phyloP scores from a whole-genome alignment of 2,113 vertebrate genomes.

The Myanophis thanlyinensis region DNA sequence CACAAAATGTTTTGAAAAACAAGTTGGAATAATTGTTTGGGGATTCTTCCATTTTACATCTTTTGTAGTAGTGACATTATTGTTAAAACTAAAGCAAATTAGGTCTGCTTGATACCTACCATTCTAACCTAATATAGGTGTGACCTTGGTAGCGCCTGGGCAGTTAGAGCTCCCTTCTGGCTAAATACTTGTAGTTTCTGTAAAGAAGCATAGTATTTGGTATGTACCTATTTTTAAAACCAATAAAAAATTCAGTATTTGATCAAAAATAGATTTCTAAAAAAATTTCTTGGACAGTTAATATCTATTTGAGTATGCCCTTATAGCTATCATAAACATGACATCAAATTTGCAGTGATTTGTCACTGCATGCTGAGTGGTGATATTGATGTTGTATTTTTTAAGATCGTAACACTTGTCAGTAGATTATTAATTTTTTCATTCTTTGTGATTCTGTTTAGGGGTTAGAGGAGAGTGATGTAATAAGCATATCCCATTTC shows the following conservation, averaged over 20 bases:
- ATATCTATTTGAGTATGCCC: conserved; percentile 51
- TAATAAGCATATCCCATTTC: conserved; percentile 66
- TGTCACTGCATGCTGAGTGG: conserved; percentile 41
- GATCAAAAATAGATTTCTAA: conserved; percentile 67
- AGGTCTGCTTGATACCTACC: conserved; percentile 32
- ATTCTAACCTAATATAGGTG: neutral
- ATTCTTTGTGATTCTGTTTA: conserved; percentile 59
- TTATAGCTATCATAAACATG: conserved; percentile 54
- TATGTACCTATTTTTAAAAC: conserved; percentile 32
- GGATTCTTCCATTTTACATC: conserved; percentile 28
- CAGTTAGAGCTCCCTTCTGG: conserved; percentile 40
- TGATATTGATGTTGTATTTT: conserved; percentile 47
- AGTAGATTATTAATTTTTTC: conserved; percentile 58
- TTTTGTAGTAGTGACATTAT: conserved; percentile 14
- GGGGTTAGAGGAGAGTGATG: conserved; percentile 59
- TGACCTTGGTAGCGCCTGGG: conserved; percentile 9
- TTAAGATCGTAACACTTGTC: conserved; percentile 61
- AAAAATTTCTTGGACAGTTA: conserved; percentile 54
- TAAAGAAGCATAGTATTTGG: neutral
- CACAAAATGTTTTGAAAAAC: conserved; percentile 48
- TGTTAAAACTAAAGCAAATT: conserved; percentile 34
- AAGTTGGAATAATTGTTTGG: conserved; percentile 23
- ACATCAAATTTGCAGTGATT: conserved; percentile 56
- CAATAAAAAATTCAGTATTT: conserved; percentile 42
- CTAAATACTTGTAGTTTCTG: conserved; percentile 26